phyloP scores from a whole-genome alignment of 2,888 invertebrate genomes.

The Lamellibrachia satsuma region DNA sequence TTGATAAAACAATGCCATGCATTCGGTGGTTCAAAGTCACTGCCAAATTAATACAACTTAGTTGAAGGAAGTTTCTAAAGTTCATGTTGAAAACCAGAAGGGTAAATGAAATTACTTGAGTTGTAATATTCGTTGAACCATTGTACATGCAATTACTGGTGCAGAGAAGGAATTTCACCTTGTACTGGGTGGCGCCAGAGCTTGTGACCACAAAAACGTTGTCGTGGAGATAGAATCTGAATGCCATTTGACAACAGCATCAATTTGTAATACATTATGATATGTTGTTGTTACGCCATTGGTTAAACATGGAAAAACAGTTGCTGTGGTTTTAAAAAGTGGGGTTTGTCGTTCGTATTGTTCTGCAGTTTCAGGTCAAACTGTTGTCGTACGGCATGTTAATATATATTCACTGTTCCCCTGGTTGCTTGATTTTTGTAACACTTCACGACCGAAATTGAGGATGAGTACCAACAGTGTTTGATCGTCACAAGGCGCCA shows the following conservation, averaged over 20 bases:
- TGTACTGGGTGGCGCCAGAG: neutral
- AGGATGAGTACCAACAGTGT: neutral
- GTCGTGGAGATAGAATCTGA: conserved; percentile 12
- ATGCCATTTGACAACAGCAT: neutral
- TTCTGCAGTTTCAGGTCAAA: neutral
- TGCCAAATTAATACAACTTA: neutral
- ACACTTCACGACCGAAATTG: neutral
- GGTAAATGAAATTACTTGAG: neutral
- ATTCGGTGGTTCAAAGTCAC: neutral
- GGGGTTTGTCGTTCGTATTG: conserved; percentile 9
- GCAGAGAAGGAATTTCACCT: neutral
- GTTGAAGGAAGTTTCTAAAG: neutral
- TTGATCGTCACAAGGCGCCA: neutral
- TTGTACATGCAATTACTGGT: neutral
- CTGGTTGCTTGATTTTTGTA: neutral
- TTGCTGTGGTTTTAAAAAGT: neutral
- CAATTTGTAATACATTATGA: neutral
- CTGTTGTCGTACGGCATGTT: neutral
- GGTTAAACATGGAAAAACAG: neutral
- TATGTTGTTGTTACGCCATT: neutral
- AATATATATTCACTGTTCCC: neutral
- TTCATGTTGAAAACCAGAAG: neutral
- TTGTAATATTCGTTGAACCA: neutral
- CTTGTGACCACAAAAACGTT: neutral
- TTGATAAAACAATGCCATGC: neutral